Evolutionary conservation across 2,888 invertebrate species (phyloP), one percentile per base, ranked within the genome.

Genomic region (Idaea biselata): DNA sequence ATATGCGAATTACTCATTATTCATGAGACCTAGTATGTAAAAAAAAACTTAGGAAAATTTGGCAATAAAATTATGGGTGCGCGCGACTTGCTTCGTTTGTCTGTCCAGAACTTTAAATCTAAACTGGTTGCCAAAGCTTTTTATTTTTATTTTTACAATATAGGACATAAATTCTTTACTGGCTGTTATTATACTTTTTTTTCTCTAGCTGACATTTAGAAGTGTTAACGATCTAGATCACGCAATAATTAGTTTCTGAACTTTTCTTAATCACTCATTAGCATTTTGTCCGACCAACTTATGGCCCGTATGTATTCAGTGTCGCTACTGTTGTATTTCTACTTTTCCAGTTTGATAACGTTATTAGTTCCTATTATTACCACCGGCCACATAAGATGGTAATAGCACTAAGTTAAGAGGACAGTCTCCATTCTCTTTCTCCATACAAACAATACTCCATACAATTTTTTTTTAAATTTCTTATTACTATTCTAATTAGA

Each of bases 191-290:
- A 64, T 58, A 18, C 16, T 62, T 63, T 62, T 67, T 61, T 64
- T 65, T 61, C 60, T 61, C 25, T 59, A 33, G 58, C 63, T 72
- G 71, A 68, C 68, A 68, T 70, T 71, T 67, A 59, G 63, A 56
- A 53, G 11, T 44, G 14, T 44, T 62, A 63, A 61, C 60, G 60
- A 66, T 55, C 57, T 54, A 18, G 56, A 61, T 63, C 66, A 62
- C 58, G 60, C 67, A 60, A 68, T 68, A 70, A 67, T 67, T 68
- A 61, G 63, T 65, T 8, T 44, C 44, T 65, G 66, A 68, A 64
- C 64, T 68, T 70, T 69, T 68, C 32, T 65, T 67, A 62, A 69
- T 69, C 66, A 65, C 61, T 60, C 7, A 60, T 64, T 68, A 65
- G 55, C 44, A 44, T 44, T 14, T 14, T 7, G 44, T 44, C 14